Conservation (phyloP, 2,797 vertebrate genomes). For the Tapirus indicus region DNA sequence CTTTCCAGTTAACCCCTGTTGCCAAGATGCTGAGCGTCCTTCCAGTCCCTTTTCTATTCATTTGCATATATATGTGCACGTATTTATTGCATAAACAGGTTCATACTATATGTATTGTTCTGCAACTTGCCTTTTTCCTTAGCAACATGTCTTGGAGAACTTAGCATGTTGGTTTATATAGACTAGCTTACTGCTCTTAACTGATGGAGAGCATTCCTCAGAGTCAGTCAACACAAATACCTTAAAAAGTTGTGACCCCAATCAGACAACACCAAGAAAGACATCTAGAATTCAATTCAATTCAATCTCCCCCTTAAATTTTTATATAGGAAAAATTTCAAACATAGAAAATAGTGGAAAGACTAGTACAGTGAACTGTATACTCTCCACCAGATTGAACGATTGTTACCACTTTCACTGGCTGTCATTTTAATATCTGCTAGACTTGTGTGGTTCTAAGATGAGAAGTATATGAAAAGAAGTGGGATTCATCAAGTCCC, state of each 20-base stretch:
- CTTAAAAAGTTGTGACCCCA: neutral
- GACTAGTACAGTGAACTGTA: neutral
- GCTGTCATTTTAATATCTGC: neutral
- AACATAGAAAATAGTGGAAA: neutral
- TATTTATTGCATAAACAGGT: neutral
- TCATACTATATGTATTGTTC: neutral
- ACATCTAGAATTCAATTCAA: neutral
- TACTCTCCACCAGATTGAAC: neutral
- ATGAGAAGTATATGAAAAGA: neutral
- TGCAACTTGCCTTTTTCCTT: neutral
- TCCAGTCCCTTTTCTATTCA: neutral
- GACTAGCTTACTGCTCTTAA: neutral
- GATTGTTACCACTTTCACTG: neutral
- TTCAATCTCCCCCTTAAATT: neutral
- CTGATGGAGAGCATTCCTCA: neutral
- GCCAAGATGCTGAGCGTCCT: neutral
- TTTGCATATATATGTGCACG: neutral
- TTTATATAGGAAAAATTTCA: slow-evolving; percentile 3
- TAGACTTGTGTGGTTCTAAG: neutral
- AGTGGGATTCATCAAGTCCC: neutral
- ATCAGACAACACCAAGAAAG: slow-evolving; percentile 7
- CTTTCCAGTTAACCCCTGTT: neutral
- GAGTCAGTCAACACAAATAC: neutral
- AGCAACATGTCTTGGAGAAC: neutral
- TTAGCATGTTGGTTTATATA: neutral